Evolutionary conservation across 2,888 invertebrate genomes (phyloP), one percentile per base, ranked within the genome.

Genomic region (Sphaerophoria taeniata): DNA sequence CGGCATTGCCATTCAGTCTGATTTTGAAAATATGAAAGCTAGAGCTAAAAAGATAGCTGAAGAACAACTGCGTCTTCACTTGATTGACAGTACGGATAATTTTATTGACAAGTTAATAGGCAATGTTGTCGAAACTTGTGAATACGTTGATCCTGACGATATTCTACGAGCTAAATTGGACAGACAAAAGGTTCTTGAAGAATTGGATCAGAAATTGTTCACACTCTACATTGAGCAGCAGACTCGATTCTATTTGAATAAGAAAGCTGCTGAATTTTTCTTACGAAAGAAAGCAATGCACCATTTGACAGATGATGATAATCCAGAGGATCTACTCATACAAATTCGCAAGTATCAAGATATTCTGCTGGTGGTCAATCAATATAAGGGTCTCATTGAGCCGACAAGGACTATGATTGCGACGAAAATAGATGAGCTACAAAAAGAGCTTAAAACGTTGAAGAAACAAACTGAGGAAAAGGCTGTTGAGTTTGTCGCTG

Each of bases 201-300:
- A 56, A 3, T 34, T 91, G 0, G 24, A 55, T 3, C 12, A 33
- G 0, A 65, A 67, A 0, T 0, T 87, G 5, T 33, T 14, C 2
- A n/a, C 85, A 0, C 55, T 77, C 0, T 77, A 87, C 6, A 14
- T 74, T 0, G 89, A 88, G 24, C 87, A 87, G 14, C 87, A 74
- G n/a, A 47, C 74, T 0, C 70, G 84, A 3, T 12, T 56, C 3
- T 88, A 88, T 61, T 76, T 91, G 0, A 88, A 89, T 79, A 69
- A 87, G 0, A 90, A 90, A 49, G 58, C 88, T 5, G 51, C 72
- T 3, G 90, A 90, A 0, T 89, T 89, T 77, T 91, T 86, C 65
- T 89, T 89, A 2, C 89, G 90, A 0, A 77, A 86, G 43, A 89
- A 87, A 34, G 87, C 88, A 33, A 36, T 16, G 4, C 89, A 91